Conservation (phyloP, 2,113 vertebrate species). For the Coturnix japonica region DNA sequence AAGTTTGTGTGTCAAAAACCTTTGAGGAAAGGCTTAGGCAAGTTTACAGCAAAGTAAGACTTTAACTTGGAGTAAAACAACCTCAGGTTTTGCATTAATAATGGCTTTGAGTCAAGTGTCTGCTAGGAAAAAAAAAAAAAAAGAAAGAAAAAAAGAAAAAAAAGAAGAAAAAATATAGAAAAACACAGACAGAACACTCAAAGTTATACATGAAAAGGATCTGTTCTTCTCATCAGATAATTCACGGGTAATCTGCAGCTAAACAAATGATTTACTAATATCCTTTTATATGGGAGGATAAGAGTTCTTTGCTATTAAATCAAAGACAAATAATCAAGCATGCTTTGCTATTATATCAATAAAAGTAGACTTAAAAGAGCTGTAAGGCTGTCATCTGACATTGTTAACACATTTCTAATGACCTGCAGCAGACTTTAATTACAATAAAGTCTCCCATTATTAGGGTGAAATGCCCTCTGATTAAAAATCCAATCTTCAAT, state of each 20-base stretch:
- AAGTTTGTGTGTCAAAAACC: background rate
- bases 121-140: background rate
- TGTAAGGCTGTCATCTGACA: constrained; percentile 44
- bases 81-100: background rate
- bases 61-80: background rate
- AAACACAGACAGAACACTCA: background rate
- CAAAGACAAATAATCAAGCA: constrained; percentile 53
- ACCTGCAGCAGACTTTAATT: constrained; percentile 62
- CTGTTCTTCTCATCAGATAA: constrained; percentile 14
- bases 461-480: constrained; percentile 46
- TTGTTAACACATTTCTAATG: constrained; percentile 66
- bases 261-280: constrained; percentile 25
- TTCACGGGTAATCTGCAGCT: constrained; percentile 45
- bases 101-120: background rate
- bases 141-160: too few species aligned
- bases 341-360: constrained; percentile 49
- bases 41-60: background rate
- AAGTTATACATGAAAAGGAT: background rate
- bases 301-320: constrained; percentile 41
- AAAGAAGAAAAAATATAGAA: background rate
- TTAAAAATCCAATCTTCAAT: constrained; percentile 52
- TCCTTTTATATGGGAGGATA: constrained; percentile 4
- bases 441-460: constrained; percentile 48
- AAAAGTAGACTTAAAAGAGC: constrained; percentile 60
- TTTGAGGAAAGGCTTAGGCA: constrained; percentile 7